These are phyloP conservation scores for Gephyroberyx darwinii DNA, from an alignment of 2,797 vertebrate species.

Conservation along the genomic window DNA sequence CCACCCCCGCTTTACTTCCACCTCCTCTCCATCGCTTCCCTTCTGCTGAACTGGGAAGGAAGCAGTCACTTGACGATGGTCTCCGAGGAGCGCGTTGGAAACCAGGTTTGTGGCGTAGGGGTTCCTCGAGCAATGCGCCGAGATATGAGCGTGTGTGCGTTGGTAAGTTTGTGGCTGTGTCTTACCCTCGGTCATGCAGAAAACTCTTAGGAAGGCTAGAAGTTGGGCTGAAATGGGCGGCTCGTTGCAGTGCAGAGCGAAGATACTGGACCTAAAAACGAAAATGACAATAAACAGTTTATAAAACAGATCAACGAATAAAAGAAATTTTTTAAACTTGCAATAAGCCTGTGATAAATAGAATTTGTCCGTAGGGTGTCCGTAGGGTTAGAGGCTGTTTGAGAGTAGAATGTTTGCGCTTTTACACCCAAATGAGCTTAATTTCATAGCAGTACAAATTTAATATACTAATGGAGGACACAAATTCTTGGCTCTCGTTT, in stretches of 20 bases:
- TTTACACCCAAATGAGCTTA: too few species aligned
- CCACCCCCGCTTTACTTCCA: constrained; percentile 19
- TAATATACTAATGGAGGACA: neutral
- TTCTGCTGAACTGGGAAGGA: constrained; percentile 19
- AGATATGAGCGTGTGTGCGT: constrained; percentile 5
- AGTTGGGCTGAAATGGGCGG: constrained; percentile 96
- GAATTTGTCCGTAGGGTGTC: too few species aligned
- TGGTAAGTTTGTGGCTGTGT: neutral
- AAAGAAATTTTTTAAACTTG: neutral
- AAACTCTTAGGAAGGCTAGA: constrained; percentile 95
- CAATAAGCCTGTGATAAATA: too few species aligned
- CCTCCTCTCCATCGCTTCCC: constrained; percentile 4
- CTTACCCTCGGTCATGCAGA: constrained; percentile 98
- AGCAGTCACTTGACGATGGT: constrained; percentile 8
- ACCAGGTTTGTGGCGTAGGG: constrained; percentile 21
- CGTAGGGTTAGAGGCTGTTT: too few species aligned
- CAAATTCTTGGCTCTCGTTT: neutral
- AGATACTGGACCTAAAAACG: constrained; percentile 90
- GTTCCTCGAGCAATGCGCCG: constrained; percentile 9
- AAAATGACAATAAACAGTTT: neutral
- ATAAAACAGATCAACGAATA: neutral
- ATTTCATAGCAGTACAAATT: too few species aligned
- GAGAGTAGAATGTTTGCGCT: too few species aligned
- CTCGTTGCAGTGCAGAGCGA: constrained; percentile 92
- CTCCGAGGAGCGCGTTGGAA: neutral